Conservation (phyloP, 2,797 vertebrate genomes). For the Tapirus indicus region DNA sequence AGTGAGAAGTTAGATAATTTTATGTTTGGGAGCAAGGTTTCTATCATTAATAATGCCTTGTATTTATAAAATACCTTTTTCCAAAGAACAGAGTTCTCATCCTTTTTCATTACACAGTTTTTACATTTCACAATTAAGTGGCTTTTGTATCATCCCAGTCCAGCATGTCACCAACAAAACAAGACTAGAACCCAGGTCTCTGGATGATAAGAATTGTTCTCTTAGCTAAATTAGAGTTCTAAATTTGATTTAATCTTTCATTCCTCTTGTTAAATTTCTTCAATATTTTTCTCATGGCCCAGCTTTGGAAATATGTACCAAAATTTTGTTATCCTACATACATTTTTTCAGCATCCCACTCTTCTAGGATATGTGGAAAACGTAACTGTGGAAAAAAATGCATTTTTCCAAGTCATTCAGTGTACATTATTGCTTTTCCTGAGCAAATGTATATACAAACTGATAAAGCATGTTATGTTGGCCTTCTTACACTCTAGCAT, state of each 20-base stretch:
- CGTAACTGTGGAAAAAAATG: not conserved
- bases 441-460: not conserved
- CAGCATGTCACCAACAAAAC: not conserved
- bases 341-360: conserved; percentile 75
- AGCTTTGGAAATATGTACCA: conserved; percentile 62
- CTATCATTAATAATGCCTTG: not conserved
- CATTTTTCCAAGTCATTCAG: not conserved
- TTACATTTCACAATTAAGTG: conserved; percentile 13
- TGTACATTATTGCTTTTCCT: conserved; percentile 40
- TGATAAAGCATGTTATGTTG: not conserved
- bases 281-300: conserved; percentile 1
- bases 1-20: conserved; percentile 37
- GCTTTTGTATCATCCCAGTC: not conserved
- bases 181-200: not conserved
- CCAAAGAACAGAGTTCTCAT: not conserved
- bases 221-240: conserved; percentile 53
- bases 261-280: conserved; percentile 58
- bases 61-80: conserved; percentile 47
- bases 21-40: not conserved
- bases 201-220: not conserved
- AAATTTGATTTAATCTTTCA: conserved; percentile 56
- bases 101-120: conserved; percentile 27
- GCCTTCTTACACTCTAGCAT: not conserved
- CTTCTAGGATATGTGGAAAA: conserved; percentile 56
- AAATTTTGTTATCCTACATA: conserved; percentile 68